These are phyloP conservation scores for Tethya wilhelma DNA, from an alignment of 37 sponge, comb jelly and placozoan genomes.

Conservation along the genomic window DNA sequence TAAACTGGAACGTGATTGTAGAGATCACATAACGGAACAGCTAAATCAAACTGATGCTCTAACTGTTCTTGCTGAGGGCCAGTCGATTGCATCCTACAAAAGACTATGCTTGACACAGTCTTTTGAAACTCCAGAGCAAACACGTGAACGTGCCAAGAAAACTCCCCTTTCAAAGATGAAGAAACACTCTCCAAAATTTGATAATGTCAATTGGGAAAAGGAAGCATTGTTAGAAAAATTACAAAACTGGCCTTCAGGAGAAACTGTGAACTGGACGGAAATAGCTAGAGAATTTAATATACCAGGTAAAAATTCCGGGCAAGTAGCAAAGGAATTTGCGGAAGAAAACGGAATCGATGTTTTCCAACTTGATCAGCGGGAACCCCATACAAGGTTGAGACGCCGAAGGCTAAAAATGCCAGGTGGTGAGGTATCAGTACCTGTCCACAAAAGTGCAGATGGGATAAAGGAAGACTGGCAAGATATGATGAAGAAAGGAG, in stretches of 20 bases:
- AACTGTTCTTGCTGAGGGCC: slow-evolving; percentile 19
- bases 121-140: slow-evolving; percentile 16
- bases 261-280: slow-evolving; percentile 21
- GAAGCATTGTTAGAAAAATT: neutral
- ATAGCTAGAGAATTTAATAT: slow-evolving; percentile 14
- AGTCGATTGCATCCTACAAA: slow-evolving; percentile 18
- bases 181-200: slow-evolving; percentile 40
- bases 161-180: neutral
- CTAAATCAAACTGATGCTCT: slow-evolving; percentile 1
- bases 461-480: slow-evolving; percentile 15
- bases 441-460: slow-evolving; percentile 4
- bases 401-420: slow-evolving; percentile 11
- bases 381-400: neutral
- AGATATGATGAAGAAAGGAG: slow-evolving; percentile 27
- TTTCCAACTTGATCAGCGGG: slow-evolving; percentile 10
- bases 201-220: slow-evolving; percentile 38
- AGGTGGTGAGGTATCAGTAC: slow-evolving; percentile 13
- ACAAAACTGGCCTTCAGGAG: slow-evolving; percentile 16
- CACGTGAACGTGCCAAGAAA: neutral
- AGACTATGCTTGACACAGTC: slow-evolving; percentile 3
- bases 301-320: slow-evolving; percentile 21
- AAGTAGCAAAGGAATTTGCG: slow-evolving; percentile 31
- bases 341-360: slow-evolving; percentile 19
- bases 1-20: slow-evolving; percentile 13
- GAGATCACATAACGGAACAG: slow-evolving; percentile 23